Conservation (phyloP, 1,140 invertebrate genomes). For the Diorhabda elongata region DNA sequence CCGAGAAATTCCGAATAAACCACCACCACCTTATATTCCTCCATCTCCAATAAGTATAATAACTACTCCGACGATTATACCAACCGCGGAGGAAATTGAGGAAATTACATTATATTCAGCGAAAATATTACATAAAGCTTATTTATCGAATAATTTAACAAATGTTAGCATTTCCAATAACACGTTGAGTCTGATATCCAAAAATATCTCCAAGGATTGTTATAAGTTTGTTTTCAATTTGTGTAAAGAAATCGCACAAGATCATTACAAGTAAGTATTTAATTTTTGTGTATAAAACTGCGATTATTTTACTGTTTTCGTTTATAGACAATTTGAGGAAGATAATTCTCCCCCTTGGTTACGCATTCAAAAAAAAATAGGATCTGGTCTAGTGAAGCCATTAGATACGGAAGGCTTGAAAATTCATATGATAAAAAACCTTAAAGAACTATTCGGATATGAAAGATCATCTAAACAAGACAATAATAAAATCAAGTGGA, state of each 20-base stretch:
- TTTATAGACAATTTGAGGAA: slow-evolving; percentile 40
- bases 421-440: slow-evolving; percentile 53
- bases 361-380: slow-evolving; percentile 46
- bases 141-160: slow-evolving; percentile 46
- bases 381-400: slow-evolving; percentile 47
- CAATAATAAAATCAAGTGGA: slow-evolving; percentile 61
- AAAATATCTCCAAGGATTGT: slow-evolving; percentile 47
- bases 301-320: background rate
- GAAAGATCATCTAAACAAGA: slow-evolving; percentile 52
- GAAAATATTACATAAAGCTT: slow-evolving; percentile 48
- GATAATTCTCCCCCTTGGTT: slow-evolving; percentile 55
- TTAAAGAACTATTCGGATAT: slow-evolving; percentile 55
- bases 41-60: slow-evolving; percentile 44
- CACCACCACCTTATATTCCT: slow-evolving; percentile 67
- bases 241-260: slow-evolving; percentile 58
- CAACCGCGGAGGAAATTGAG: slow-evolving; percentile 50
- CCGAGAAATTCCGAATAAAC: slow-evolving; percentile 67
- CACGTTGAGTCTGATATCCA: slow-evolving; percentile 33
- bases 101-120: slow-evolving; percentile 49
- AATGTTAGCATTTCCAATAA: slow-evolving; percentile 47
- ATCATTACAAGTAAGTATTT: slow-evolving; percentile 46
- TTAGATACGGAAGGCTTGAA: slow-evolving; percentile 48
- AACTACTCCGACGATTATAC: slow-evolving; percentile 45
- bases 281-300: background rate
- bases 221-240: slow-evolving; percentile 61